These are phyloP conservation scores for Serripes groenlandicus DNA, from an alignment of 2,888 invertebrate genomes.

Conservation along the genomic window DNA sequence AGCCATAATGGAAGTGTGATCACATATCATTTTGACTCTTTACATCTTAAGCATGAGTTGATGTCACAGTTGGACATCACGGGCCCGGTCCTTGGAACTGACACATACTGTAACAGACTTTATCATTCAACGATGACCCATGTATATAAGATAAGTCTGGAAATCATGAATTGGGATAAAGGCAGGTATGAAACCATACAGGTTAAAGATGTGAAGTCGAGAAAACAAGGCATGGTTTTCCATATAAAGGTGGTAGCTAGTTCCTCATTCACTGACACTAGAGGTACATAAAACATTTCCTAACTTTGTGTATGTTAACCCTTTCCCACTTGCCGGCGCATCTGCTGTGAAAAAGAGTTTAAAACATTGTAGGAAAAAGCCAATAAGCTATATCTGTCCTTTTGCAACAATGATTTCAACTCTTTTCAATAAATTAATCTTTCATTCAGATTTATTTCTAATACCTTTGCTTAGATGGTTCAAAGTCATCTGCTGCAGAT, in stretches of 20 bases:
- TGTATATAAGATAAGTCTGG: constrained; percentile 41
- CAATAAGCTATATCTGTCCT: no score
- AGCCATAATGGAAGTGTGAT: constrained; percentile 32
- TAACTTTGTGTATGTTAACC: no score
- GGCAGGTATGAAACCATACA: not conserved
- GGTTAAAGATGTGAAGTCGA: not conserved
- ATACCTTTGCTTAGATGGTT: no score
- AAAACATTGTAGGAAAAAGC: no score
- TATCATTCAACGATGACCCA: constrained; percentile 41
- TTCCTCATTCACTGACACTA: not conserved
- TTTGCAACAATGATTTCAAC: no score
- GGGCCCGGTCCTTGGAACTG: constrained; percentile 35
- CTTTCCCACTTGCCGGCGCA: not conserved
- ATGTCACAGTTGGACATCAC: constrained; percentile 29
- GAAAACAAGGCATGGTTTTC: not conserved
- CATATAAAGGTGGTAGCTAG: not conserved
- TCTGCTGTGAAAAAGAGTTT: not conserved
- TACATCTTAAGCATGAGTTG: not conserved
- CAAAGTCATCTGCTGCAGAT: no score
- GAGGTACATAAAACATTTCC: not conserved
- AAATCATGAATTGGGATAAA: not conserved
- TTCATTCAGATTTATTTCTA: no score
- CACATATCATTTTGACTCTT: constrained; percentile 22
- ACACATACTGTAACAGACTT: constrained; percentile 31
- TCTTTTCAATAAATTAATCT: no score